Evolutionary conservation across 2,888 invertebrate species (phyloP).

Genomic region (Pandemis corylana): DNA sequence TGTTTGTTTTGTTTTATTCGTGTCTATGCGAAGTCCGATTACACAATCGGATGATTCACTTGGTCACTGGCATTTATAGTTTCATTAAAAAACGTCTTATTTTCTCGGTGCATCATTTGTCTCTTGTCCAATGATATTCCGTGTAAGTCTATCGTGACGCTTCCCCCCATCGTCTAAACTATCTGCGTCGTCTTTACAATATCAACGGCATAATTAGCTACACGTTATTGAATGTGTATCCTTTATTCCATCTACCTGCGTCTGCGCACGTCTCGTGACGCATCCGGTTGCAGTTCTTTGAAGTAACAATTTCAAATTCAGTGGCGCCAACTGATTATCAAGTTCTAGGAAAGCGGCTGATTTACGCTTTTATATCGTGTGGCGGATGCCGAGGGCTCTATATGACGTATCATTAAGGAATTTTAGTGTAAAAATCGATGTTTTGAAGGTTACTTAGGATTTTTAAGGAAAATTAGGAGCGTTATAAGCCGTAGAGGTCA

Average conservation of each 20-base stretch:
- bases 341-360: constrained; percentile 42
- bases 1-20: too few relatives aligned
- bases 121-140: not conserved
- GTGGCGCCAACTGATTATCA: constrained; percentile 45
- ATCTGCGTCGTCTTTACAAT: not conserved
- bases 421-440: not conserved
- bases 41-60: too few relatives aligned
- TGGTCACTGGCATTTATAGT: too few relatives aligned
- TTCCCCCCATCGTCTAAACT: not conserved
- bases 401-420: constrained; percentile 33
- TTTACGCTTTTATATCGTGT: constrained; percentile 41
- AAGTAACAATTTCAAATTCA: constrained; percentile 59
- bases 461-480: not conserved
- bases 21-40: too few relatives aligned
- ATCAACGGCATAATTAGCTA: not conserved
- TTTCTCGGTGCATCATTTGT: not conserved
- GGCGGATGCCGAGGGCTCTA: constrained; percentile 32
- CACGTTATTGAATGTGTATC: not conserved
- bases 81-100: too few relatives aligned
- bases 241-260: constrained; percentile 7
- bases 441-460: not conserved
- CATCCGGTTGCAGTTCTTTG: constrained; percentile 60
- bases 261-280: constrained; percentile 26
- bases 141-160: not conserved
- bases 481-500: not conserved